A percentile compares a stretch with the other conserved stretches of the same genome.
phyloP scores from a whole-genome alignment of 2,797 vertebrate species.

The Valencia hispanica region DNA sequence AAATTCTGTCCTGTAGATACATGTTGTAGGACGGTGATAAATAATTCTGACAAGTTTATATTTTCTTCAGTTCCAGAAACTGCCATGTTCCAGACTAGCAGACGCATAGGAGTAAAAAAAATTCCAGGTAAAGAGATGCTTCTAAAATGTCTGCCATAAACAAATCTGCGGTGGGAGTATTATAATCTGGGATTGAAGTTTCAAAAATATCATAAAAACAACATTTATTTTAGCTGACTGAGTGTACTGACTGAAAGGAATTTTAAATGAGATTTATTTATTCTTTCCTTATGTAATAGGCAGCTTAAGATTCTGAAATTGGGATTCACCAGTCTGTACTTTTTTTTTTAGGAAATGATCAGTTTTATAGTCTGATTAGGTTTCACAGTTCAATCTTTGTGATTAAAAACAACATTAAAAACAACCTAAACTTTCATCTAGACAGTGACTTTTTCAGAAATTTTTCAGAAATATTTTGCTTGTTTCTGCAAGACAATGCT shows the following conservation, averaged over 20 bases:
- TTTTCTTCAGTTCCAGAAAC: neutral
- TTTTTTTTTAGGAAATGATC: neutral
- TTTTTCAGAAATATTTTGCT: too few species aligned
- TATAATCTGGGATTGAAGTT: too few species aligned
- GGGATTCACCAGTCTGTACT: neutral
- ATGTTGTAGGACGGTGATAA: too few species aligned
- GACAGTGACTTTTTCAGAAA: too few species aligned
- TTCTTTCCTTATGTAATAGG: neutral
- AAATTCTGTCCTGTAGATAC: too few species aligned
- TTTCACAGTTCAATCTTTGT: neutral
- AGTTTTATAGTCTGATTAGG: neutral
- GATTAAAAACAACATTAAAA: too few species aligned
- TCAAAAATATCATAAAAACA: neutral
- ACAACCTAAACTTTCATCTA: too few species aligned
- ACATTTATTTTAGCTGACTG: neutral
- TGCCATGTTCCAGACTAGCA: neutral
- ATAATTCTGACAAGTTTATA: neutral
- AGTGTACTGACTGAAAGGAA: neutral
- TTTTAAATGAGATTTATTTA: neutral
- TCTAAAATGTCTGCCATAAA: too few species aligned
- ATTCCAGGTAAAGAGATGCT: too few species aligned
- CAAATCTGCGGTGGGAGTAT: too few species aligned
- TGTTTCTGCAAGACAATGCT: too few species aligned
- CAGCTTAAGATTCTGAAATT: neutral
- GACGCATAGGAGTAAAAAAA: neutral